Conservation (phyloP, 2,797 vertebrate species). For the Gadopsis bispinosus region DNA sequence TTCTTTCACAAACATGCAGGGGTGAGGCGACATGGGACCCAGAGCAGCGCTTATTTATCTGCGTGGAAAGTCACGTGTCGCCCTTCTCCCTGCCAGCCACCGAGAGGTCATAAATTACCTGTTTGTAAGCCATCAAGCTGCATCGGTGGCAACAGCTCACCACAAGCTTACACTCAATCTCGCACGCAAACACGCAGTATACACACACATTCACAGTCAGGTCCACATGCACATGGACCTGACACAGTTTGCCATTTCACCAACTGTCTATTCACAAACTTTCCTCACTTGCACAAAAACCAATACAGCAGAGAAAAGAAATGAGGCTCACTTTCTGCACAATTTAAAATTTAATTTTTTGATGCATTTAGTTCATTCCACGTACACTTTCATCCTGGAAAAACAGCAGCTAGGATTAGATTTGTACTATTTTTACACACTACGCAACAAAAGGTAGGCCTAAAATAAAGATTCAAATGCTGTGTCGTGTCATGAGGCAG, state of each 20-base stretch:
- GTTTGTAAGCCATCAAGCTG: constrained; percentile 81
- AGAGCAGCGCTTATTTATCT: constrained; percentile 79
- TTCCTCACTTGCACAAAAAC: constrained; percentile 47
- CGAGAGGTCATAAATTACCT: constrained; percentile 84
- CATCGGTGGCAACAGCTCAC: constrained; percentile 64
- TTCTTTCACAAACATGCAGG: constrained; percentile 66
- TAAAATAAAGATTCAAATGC: constrained; percentile 54
- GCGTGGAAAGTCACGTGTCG: constrained; percentile 76
- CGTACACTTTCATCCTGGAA: constrained; percentile 48
- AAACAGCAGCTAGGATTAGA: constrained; percentile 32
- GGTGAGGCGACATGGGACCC: constrained; percentile 61
- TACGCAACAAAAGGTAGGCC: constrained; percentile 49
- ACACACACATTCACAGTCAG: constrained; percentile 36
- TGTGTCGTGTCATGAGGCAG: constrained; percentile 44
- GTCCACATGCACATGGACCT: constrained; percentile 17
- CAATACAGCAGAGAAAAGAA: constrained; percentile 26
- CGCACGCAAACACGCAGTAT: constrained; percentile 49
- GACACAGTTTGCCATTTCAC: constrained; percentile 55
- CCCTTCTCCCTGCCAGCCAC: constrained; percentile 69
- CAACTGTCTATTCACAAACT: constrained; percentile 40
- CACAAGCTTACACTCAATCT: constrained; percentile 63
- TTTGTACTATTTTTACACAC: constrained; percentile 71
- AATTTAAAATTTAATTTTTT: constrained; percentile 51
- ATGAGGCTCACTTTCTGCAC: constrained; percentile 37
- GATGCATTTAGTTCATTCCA: constrained; percentile 63